Evolutionary conservation across 2,113 vertebrate genomes (phyloP).

Genomic region (Phaethornis superciliosus): DNA sequence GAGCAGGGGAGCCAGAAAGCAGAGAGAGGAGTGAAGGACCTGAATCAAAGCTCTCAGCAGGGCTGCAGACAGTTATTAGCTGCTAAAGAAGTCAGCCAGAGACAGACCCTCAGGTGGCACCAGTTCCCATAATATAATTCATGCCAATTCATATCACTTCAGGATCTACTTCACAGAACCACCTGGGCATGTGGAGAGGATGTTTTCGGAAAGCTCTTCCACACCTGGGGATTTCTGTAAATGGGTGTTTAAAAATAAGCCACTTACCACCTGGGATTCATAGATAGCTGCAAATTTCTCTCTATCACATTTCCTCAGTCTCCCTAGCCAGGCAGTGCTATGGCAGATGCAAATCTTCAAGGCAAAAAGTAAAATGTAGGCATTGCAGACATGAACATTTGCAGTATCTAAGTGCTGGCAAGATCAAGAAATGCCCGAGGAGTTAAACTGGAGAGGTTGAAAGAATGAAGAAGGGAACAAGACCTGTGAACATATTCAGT

Average conservation of each 20-base stretch:
- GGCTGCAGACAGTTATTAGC: not conserved
- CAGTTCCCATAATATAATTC: accelerated
- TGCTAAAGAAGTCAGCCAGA: not conserved
- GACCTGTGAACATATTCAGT: not conserved
- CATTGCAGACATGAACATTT: not conserved
- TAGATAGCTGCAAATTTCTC: not conserved
- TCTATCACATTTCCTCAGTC: not conserved
- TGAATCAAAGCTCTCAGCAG: not conserved
- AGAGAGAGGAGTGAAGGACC: not conserved
- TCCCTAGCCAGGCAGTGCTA: not conserved
- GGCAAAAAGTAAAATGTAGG: not conserved
- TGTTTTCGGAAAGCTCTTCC: not conserved
- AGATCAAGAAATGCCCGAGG: not conserved
- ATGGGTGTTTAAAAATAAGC: not conserved
- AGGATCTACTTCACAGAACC: not conserved
- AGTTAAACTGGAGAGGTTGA: not conserved
- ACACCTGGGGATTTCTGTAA: not conserved
- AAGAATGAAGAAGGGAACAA: not conserved
- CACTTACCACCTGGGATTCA: not conserved
- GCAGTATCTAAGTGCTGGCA: not conserved
- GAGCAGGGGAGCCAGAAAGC: not conserved
- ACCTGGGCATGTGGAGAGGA: not conserved
- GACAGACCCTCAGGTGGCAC: not conserved
- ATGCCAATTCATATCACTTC: not conserved
- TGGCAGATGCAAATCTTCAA: not conserved